These are phyloP conservation scores for Neolamprologus kungweensis DNA, from an alignment of 2,113 vertebrate species.

Conservation along the genomic window DNA sequence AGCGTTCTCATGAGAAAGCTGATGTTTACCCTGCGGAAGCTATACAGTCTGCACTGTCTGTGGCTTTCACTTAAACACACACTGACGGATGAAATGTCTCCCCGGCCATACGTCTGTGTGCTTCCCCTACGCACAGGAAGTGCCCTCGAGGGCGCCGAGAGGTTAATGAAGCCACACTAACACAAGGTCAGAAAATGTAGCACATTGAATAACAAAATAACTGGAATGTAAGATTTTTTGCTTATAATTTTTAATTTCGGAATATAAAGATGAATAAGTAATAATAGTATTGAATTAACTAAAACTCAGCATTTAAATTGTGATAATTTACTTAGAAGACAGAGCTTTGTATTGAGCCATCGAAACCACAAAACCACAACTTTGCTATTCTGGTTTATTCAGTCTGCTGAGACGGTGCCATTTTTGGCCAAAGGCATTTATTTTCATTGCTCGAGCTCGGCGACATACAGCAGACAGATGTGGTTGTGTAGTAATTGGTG, in stretches of 20 bases:
- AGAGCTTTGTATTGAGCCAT: background rate
- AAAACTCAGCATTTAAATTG: background rate
- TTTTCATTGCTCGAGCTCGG: background rate
- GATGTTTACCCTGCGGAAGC: slow-evolving; percentile 20
- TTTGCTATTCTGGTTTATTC: background rate
- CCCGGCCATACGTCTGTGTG: background rate
- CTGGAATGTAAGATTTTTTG: background rate
- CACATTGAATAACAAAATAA: background rate
- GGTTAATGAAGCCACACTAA: background rate
- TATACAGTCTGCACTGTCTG: background rate
- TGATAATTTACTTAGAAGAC: background rate
- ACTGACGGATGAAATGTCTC: background rate
- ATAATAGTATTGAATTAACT: background rate
- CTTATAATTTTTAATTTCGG: background rate
- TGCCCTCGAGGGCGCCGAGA: background rate
- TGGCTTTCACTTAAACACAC: slow-evolving; percentile 6
- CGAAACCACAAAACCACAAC: background rate
- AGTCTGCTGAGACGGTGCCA: accelerated
- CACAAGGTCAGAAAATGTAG: background rate
- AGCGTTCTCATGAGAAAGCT: slow-evolving; percentile 43
- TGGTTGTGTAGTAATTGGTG: background rate
- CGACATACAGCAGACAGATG: background rate
- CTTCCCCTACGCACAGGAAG: slow-evolving; percentile 28
- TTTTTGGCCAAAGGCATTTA: background rate
- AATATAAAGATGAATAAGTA: background rate